Conservation (phyloP, 2,113 vertebrate species). For the Otolemur garnettii region DNA sequence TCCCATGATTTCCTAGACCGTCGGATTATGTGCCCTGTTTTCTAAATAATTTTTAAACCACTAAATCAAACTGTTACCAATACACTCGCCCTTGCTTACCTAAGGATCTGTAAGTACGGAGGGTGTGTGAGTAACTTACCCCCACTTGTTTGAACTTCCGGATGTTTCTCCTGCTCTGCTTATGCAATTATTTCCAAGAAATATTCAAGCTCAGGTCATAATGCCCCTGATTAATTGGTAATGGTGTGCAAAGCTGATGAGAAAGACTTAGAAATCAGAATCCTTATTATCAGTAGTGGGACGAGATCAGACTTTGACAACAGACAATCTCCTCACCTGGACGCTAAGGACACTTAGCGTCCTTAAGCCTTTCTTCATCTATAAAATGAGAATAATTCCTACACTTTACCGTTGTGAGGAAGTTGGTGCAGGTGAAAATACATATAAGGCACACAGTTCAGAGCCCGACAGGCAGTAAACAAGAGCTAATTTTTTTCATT, state of each 20-base stretch:
- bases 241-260: neutral
- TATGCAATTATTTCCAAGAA: constrained; percentile 30
- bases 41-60: constrained; percentile 37
- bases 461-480: neutral
- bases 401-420: neutral
- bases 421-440: neutral
- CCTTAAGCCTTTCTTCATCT: neutral
- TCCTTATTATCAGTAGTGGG: neutral
- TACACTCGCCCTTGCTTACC: constrained; percentile 55
- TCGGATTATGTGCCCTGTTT: neutral
- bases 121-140: constrained; percentile 2
- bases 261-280: constrained; percentile 43
- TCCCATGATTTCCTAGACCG: constrained; percentile 38
- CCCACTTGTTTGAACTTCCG: neutral
- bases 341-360: no score
- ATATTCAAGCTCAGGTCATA: neutral
- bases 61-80: neutral
- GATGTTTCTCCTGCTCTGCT: constrained; percentile 54
- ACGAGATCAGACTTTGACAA: neutral
- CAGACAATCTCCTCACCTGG: neutral
- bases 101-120: neutral
- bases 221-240: neutral
- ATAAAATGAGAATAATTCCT: neutral
- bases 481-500: neutral
- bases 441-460: neutral